These are phyloP conservation scores for Thyatira batis DNA, from an alignment of 2,888 invertebrate species.

Conservation along the genomic window DNA sequence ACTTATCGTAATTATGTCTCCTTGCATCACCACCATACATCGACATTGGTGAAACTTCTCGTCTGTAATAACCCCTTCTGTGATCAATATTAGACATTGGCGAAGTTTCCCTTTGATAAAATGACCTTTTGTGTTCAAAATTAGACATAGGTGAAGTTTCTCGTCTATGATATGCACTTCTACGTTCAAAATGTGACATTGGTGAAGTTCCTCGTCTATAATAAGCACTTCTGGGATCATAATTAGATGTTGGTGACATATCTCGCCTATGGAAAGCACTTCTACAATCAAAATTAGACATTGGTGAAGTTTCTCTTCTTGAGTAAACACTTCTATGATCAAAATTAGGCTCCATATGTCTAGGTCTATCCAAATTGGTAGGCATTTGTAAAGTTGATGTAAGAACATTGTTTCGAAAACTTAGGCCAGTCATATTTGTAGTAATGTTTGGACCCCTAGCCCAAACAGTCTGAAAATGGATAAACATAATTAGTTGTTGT, in stretches of 20 bases:
- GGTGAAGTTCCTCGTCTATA: too few relatives aligned
- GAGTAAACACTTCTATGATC: slow-evolving; percentile 46
- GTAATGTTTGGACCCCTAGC: slow-evolving; percentile 51
- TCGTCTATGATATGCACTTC: too few relatives aligned
- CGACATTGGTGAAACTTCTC: slow-evolving; percentile 50
- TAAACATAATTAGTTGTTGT: too few relatives aligned
- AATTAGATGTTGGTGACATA: too few relatives aligned
- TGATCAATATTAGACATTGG: slow-evolving; percentile 34
- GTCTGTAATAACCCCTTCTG: slow-evolving; percentile 41
- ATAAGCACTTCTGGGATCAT: too few relatives aligned
- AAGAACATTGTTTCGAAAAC: slow-evolving; percentile 43
- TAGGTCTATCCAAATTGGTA: slow-evolving; percentile 40
- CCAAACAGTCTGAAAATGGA: slow-evolving; percentile 52
- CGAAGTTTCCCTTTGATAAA: background rate
- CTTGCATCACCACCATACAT: slow-evolving; percentile 42
- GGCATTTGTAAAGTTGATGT: slow-evolving; percentile 50
- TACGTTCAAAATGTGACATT: too few relatives aligned
- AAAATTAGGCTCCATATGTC: slow-evolving; percentile 38
- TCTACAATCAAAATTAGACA: too few relatives aligned
- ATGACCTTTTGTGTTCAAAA: too few relatives aligned
- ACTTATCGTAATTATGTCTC: slow-evolving; percentile 38
- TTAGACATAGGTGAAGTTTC: too few relatives aligned
- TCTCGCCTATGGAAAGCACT: too few relatives aligned
- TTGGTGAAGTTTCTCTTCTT: background rate
- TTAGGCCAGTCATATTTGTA: slow-evolving; percentile 39